Evolutionary conservation across 2,888 invertebrate species (phyloP).

Genomic region (Microctonus aethiopoides): DNA sequence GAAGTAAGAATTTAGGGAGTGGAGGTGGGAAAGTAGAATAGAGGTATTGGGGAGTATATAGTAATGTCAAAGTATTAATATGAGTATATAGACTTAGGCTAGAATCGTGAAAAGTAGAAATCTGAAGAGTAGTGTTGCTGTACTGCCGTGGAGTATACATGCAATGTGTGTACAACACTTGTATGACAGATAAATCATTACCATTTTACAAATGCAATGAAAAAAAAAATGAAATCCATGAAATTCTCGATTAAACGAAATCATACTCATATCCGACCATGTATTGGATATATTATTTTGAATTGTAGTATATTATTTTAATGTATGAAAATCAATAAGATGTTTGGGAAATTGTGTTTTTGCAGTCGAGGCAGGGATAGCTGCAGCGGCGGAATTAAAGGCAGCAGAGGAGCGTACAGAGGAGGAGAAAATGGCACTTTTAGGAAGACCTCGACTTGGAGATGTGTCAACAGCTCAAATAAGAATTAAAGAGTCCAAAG

Average conservation of each 20-base stretch:
- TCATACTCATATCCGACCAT: neutral
- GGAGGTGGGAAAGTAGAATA: no score
- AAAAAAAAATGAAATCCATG: neutral
- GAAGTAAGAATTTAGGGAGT: no score
- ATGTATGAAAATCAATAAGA: neutral
- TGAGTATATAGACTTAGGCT: no score
- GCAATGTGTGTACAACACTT: no score
- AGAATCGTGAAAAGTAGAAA: no score
- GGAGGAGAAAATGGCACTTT: slow-evolving; percentile 86
- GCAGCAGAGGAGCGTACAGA: slow-evolving; percentile 77
- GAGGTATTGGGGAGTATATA: no score
- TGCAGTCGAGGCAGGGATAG: slow-evolving; percentile 71
- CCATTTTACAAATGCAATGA: neutral
- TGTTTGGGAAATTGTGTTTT: slow-evolving; percentile 40
- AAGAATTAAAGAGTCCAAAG: slow-evolving; percentile 96
- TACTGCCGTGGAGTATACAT: no score
- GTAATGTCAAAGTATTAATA: no score
- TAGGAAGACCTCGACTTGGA: slow-evolving; percentile 93
- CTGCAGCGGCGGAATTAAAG: slow-evolving; percentile 75
- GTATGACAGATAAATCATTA: no score
- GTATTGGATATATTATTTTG: neutral
- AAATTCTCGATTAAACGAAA: neutral
- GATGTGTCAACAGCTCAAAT: slow-evolving; percentile 88
- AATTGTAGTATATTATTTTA: neutral
- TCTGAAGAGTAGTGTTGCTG: no score